Evolutionary conservation across 2,888 invertebrate genomes (phyloP), one percentile per base, ranked within the genome.

Genomic region (Orchesellides sinensis): DNA sequence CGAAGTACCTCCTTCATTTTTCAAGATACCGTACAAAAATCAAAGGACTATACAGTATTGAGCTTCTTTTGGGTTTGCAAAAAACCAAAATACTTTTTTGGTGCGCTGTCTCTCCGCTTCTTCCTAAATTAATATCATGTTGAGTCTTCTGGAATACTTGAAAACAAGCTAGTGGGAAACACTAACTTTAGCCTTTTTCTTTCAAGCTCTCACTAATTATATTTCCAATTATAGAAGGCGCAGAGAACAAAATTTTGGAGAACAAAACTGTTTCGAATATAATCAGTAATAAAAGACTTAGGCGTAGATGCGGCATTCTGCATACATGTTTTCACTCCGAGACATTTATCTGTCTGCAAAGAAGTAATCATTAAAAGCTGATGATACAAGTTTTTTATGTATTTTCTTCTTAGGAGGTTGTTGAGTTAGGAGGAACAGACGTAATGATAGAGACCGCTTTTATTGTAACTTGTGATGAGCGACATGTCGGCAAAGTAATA

Each of bases 211-310:
- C 45, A 70, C 79, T 79, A 79, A 79, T 79, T 79, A 79, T 79
- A 70, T 79, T 70, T 79, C 79, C 79, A 79, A 79, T 79, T 79
- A 79, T 70, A 79, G 63, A 52, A 66, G 61, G 32, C 56, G 54
- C 65, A 77, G 68, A 68, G 66, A 56, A 68, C 56, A 59, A 65
- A 61, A 52, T 52, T 61, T 45, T 40, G 40, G 2, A 40, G 40
- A n/a, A n/a, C n/a, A 40, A 40, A 40, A 40, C 40, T 40, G 14
- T 40, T 32, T n/a, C 40, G n/a, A 5, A 40, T 40, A 40, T 40
- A 40, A n/a, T 2, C 32, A 32, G 5, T 32, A 32, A 32, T 32
- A 32, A 6, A 32, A 5, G 10, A 6, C 5, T 32, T 32, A 32
- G 10, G 32, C n/a, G n/a, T n/a, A n/a, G n/a, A n/a, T n/a, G n/a